A percentile compares a stretch with the other conserved stretches of the same genome.
These are phyloP conservation scores for Apis dorsata DNA, from an alignment of 1,140 invertebrate genomes.

Conservation along the genomic window DNA sequence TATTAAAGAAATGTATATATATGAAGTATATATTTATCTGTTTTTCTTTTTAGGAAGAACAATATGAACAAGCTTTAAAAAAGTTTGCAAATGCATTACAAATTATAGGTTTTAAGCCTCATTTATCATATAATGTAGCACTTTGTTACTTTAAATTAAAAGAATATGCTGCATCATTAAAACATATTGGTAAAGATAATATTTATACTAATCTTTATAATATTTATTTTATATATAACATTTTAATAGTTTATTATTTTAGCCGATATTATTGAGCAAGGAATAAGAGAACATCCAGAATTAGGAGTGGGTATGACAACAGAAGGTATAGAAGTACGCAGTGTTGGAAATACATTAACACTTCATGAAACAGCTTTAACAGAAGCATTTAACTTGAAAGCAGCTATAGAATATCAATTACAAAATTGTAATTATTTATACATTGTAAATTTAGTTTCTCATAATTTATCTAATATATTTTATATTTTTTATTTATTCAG, in stretches of 20 bases:
- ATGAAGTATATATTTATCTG: neutral
- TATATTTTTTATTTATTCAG: slow-evolving; percentile 76
- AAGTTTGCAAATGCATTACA: slow-evolving; percentile 95
- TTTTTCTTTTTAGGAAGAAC: slow-evolving; percentile 83
- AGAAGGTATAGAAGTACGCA: slow-evolving; percentile 97
- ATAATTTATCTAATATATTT: neutral
- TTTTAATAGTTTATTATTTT: slow-evolving; percentile 60
- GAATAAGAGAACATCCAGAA: slow-evolving; percentile 98
- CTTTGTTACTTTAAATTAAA: slow-evolving; percentile 97
- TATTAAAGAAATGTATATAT: slow-evolving; percentile 39
- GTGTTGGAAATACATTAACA: slow-evolving; percentile 97
- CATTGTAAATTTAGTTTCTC: neutral
- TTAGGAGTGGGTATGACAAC: slow-evolving; percentile 98
- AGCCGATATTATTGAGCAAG: slow-evolving; percentile 97
- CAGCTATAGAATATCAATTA: slow-evolving; percentile 98
- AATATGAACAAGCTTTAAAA: slow-evolving; percentile 94
- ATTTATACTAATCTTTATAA: slow-evolving; percentile 15
- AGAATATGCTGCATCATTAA: slow-evolving; percentile 94
- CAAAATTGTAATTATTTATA: slow-evolving; percentile 88
- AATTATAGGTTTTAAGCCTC: slow-evolving; percentile 92
- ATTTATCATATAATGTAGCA: slow-evolving; percentile 97
- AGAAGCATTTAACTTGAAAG: slow-evolving; percentile 99
- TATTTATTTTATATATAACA: slow-evolving; percentile 15
- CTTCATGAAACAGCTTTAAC: slow-evolving; percentile 98
- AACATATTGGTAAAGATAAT: slow-evolving; percentile 85